Evolutionary conservation across 2,797 vertebrate species (phyloP).

Genomic region (Orestias chungarensis): DNA sequence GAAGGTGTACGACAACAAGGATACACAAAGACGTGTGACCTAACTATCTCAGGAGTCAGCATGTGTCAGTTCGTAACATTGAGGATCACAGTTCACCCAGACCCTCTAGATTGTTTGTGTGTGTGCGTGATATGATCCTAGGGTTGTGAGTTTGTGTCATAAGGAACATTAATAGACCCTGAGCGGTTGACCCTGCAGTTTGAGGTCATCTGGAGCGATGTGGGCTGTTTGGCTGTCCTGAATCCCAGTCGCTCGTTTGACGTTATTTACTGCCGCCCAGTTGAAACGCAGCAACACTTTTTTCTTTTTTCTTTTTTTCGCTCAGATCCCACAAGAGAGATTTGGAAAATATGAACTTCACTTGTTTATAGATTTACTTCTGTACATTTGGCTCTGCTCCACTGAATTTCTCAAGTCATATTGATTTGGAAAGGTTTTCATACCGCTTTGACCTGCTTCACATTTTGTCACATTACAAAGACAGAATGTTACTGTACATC

Average conservation of each 20-base stretch:
- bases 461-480: neutral
- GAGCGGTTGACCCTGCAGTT: conserved; percentile 38
- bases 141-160: conserved; percentile 22
- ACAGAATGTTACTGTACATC: neutral
- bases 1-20: neutral
- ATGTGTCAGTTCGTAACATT: conserved; percentile 10
- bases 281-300: conserved; percentile 20
- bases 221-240: conserved; percentile 28
- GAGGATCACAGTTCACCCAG: neutral
- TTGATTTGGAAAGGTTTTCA: neutral
- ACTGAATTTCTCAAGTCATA: neutral
- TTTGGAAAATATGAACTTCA: conserved; percentile 1
- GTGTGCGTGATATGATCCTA: too few species aligned
- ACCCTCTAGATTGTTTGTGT: neutral
- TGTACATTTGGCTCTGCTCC: neutral
- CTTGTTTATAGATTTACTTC: neutral
- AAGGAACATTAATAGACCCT: conserved; percentile 54
- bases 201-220: conserved; percentile 41
- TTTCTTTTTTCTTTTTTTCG: too few species aligned
- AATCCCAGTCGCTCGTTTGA: conserved; percentile 13
- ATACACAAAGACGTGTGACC: neutral
- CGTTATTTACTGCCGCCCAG: conserved; percentile 7
- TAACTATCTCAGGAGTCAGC: neutral
- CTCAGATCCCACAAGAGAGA: conserved; percentile 4
- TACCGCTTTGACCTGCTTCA: neutral